phyloP scores from a whole-genome alignment of 2,797 vertebrate species.

The Gallinago solitaria region DNA sequence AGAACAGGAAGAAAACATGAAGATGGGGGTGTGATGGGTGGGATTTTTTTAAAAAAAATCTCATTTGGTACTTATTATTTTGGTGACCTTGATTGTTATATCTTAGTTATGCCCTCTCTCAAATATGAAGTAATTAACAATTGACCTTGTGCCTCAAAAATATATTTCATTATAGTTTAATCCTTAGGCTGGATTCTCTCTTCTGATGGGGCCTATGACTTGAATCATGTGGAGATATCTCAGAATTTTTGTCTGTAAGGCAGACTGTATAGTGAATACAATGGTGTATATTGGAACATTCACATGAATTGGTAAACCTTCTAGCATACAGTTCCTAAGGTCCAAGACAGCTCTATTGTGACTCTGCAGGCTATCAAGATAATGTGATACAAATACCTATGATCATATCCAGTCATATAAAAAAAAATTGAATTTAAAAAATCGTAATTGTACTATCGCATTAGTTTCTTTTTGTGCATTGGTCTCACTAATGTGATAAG shows the following conservation, averaged over 20 bases:
- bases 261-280: not conserved
- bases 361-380: not conserved
- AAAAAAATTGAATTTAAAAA: not conserved
- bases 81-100: not conserved
- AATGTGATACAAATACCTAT: not conserved
- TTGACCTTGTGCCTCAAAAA: not conserved
- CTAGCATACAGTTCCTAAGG: not conserved
- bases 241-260: not conserved
- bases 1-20: not conserved
- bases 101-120: not conserved
- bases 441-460: not conserved
- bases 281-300: not conserved
- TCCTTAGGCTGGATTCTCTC: not conserved
- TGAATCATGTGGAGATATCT: not conserved
- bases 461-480: not conserved
- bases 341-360: not conserved
- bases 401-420: not conserved
- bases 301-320: not conserved
- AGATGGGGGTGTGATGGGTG: accelerated
- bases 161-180: not conserved
- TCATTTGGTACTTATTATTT: not conserved
- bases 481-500: not conserved
- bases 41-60: not conserved
- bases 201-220: not conserved
- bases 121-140: not conserved